Evolutionary conservation across 2,888 invertebrate genomes (phyloP).

Genomic region (Diarsia rubi): DNA sequence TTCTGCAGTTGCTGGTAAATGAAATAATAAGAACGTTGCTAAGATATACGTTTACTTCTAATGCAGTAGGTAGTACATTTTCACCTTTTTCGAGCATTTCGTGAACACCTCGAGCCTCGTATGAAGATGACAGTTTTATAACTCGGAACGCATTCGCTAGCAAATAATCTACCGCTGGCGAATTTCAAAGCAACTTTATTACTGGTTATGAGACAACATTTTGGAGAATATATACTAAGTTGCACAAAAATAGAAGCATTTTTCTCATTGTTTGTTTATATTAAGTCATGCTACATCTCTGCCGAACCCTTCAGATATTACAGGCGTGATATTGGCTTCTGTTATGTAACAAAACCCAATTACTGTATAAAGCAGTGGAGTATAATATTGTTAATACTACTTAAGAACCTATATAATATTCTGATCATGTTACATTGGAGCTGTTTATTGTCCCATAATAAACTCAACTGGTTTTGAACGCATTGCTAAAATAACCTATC

Average conservation of each 20-base stretch:
- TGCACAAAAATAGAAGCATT: neutral
- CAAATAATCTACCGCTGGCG: conserved; percentile 29
- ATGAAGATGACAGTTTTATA: conserved; percentile 52
- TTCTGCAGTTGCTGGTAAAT: neutral
- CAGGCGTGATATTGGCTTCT: neutral
- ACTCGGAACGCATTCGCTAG: conserved; percentile 35
- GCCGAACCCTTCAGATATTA: neutral
- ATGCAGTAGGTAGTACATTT: neutral
- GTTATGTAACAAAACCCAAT: neutral
- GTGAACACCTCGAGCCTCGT: conserved; percentile 14
- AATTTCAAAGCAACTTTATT: conserved; percentile 42
- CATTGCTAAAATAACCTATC: too few relatives aligned
- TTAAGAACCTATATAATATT: too few relatives aligned
- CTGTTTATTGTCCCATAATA: neutral
- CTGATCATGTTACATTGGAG: too few relatives aligned
- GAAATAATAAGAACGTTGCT: neutral
- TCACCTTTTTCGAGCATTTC: conserved; percentile 24
- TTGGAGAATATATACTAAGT: conserved; percentile 26
- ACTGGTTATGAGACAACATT: conserved; percentile 32
- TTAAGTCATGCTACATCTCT: neutral
- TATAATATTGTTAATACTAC: too few relatives aligned
- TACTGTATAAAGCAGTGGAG: too few relatives aligned
- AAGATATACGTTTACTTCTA: neutral
- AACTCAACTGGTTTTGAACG: neutral
- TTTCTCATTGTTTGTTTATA: neutral